These are phyloP conservation scores for Odontocerum albicorne DNA, from an alignment of 2,888 invertebrate species.

Conservation along the genomic window DNA sequence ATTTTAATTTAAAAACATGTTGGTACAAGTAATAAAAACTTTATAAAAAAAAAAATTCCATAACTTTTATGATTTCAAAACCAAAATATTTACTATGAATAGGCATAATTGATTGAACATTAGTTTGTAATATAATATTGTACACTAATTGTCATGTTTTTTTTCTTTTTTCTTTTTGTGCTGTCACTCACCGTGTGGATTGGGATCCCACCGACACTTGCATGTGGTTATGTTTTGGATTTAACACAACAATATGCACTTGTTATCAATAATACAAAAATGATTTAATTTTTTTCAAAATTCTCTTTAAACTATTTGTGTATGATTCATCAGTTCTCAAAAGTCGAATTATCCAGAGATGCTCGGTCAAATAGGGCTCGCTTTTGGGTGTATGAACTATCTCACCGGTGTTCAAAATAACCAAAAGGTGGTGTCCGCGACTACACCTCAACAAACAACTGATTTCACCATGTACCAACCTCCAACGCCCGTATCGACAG, in stretches of 20 bases:
- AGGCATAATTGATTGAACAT: too few species aligned
- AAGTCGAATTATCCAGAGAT: constrained; percentile 58
- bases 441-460: constrained; percentile 39
- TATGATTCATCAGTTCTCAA: constrained; percentile 47
- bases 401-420: constrained; percentile 42
- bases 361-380: constrained; percentile 57
- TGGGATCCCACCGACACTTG: constrained; percentile 12
- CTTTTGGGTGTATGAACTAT: constrained; percentile 58
- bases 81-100: too few species aligned
- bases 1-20: too few species aligned
- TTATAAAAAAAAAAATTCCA: too few species aligned
- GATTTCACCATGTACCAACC: constrained; percentile 34
- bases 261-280: too few species aligned
- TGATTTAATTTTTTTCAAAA: background rate
- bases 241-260: background rate
- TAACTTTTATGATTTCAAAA: too few species aligned
- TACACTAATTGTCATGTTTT: constrained; percentile 9
- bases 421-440: background rate
- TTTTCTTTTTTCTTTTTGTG: constrained; percentile 40
- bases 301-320: background rate
- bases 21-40: too few species aligned
- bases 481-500: constrained; percentile 36
- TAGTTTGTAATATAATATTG: background rate
- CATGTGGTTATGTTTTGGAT: constrained; percentile 4
- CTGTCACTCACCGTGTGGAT: constrained; percentile 43